Evolutionary conservation across 2,888 invertebrate genomes (phyloP), one percentile per base, ranked within the genome.

Genomic region (Lasioglossum zephyrum): DNA sequence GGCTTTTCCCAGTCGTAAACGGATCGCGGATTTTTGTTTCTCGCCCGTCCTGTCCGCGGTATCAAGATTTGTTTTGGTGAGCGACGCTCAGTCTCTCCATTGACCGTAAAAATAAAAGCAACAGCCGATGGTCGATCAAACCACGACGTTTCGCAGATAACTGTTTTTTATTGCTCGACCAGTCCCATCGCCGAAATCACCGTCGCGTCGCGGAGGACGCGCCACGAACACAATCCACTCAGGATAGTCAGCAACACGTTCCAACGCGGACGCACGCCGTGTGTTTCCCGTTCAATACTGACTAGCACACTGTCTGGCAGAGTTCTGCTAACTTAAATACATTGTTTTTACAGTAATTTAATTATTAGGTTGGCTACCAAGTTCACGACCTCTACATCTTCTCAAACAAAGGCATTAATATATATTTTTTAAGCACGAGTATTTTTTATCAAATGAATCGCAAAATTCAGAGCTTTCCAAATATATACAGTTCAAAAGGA

Each of bases 41-140:
- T 18, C 39, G 31, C 26, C 39, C 4, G 41, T 31, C 44, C 63
- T 36, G 44, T 49, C 41, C 72, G 36, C 63, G 74, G 70, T 73
- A 78, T 82, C 77, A 76, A 84, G 85, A 89, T 89, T 82, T 84
- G 85, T 87, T 84, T 82, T 69, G 79, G 72, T 47, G 77, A 81
- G 78, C 73, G 81, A 82, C 78, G 82, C 60, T 74, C 60, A 70
- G 72, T 69, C 73, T 80, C 74, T 82, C 72, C 78, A 75, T 87
- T 78, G 84, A 49, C 60, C 82, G 39, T 77, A 72, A 87, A 82
- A 89, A 81, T 85, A 86, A 77, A 86, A 77, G 47, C 79, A 26
- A 63, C 63, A 76, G 31, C 69, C 69, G 36, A 41, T 53, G 85
- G 73, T 85, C 85, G 79, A 85, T 86, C 85, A 77, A 79, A 73